A percentile compares a stretch with the other conserved stretches of the same genome.
Evolutionary conservation across 2,797 vertebrate genomes (phyloP).

Genomic region (Girardinus metallicus): DNA sequence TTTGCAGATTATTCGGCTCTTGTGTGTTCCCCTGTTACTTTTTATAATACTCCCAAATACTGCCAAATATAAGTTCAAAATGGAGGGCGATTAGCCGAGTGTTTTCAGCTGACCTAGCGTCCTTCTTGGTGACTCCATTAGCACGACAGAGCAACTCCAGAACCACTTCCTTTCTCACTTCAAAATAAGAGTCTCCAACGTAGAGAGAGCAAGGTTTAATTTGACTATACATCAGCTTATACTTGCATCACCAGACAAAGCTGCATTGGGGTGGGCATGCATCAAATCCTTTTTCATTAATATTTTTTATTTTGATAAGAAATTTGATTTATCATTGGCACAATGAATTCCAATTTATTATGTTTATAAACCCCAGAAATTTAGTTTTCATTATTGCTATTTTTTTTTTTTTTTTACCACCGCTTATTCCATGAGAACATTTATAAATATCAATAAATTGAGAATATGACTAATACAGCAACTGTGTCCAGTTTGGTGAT

Average conservation of each 20-base stretch:
- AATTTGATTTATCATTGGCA: background rate
- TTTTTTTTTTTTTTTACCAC: background rate
- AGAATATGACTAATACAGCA: background rate
- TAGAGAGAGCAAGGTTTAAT: background rate
- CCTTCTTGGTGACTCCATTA: background rate
- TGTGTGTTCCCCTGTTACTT: background rate
- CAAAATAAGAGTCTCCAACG: background rate
- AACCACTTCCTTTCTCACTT: background rate
- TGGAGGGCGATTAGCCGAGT: background rate
- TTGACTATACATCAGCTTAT: background rate
- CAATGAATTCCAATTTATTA: background rate
- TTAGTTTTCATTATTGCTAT: background rate
- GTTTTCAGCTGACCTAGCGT: background rate
- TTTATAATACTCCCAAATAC: background rate
- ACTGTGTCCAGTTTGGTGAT: background rate
- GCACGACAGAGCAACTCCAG: background rate
- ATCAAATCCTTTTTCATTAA: background rate
- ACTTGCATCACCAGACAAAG: background rate
- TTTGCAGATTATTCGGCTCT: background rate
- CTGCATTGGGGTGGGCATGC: background rate
- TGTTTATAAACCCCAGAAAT: background rate
- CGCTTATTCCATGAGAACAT: background rate
- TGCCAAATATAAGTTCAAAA: background rate
- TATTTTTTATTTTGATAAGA: background rate
- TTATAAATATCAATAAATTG: background rate